Conservation (phyloP, 1,140 invertebrate species). For the Drosophila equinoxialis region DNA sequence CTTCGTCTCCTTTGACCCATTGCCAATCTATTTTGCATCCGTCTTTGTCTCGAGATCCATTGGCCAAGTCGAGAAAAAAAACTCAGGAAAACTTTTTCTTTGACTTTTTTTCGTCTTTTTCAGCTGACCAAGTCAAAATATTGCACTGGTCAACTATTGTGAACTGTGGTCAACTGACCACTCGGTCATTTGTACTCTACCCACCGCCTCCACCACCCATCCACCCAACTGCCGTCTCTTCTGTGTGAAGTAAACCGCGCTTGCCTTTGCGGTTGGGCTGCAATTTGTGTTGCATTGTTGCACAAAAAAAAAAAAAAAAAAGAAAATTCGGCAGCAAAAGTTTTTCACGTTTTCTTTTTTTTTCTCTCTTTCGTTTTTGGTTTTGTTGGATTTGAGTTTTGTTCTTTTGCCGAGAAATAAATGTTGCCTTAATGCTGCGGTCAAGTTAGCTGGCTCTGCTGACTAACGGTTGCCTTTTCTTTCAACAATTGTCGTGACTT, state of each 20-base stretch:
- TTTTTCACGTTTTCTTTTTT: slow-evolving; percentile 20
- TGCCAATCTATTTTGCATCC: slow-evolving; percentile 13
- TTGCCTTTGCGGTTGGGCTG: slow-evolving; percentile 63
- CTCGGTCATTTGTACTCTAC: slow-evolving; percentile 2
- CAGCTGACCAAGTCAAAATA: slow-evolving; percentile 74
- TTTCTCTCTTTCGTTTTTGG: slow-evolving; percentile 2
- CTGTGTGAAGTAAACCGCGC: slow-evolving; percentile 53
- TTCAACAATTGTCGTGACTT: slow-evolving; percentile 30
- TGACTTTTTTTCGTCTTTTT: slow-evolving; percentile 30
- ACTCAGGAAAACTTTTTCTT: slow-evolving; percentile 16
- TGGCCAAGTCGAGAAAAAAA: neutral
- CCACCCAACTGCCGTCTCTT: slow-evolving; percentile 7
- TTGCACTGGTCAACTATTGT: slow-evolving; percentile 73
- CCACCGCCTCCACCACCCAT: neutral
- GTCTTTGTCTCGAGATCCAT: slow-evolving; percentile 1
- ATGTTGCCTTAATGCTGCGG: slow-evolving; percentile 80
- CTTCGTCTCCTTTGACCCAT: neutral
- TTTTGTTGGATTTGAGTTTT: slow-evolving; percentile 21
- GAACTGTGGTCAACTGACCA: slow-evolving; percentile 52
- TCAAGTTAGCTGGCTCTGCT: slow-evolving; percentile 28
- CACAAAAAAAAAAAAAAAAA: slow-evolving; percentile 32
- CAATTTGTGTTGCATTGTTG: slow-evolving; percentile 79
- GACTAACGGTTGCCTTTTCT: slow-evolving; percentile 31
- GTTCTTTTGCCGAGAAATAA: slow-evolving; percentile 55
- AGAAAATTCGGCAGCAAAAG: slow-evolving; percentile 16